Base-by-base conservation (phyloP, 2,888 invertebrate genomes). In the Nebria salina region DNA sequence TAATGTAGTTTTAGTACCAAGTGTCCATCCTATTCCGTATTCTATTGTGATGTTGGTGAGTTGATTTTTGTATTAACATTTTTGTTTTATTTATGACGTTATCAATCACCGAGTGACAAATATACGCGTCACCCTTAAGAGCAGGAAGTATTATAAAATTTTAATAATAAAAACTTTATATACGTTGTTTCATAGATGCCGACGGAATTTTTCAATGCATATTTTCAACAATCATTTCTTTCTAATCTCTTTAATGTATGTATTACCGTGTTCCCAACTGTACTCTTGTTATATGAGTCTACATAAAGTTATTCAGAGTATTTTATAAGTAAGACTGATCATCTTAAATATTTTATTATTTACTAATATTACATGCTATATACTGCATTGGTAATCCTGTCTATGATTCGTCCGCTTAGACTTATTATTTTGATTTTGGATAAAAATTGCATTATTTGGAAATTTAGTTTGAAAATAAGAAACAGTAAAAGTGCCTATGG, bases 81-180 rank as follows among this genome's bases (percentile, higher is more conserved):
- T 43, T 13, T 54, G 34, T 34, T 34, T 34, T 34, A 34, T 54
- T 54, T 54, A 54, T 54, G 54, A 54, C 8, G 54, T 54, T 54
- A 54, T 54, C 54, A 54, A 54, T 54, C 54, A 54, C 54, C 54
- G 54, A 13, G 54, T 54, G 54, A 54, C 54, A 54, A 54, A 54
- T 34, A 34, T 54, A 54, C 54, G 54, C 54, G 54, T 54, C 54
- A 54, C 11, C 13, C 54, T 54, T 54, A 76, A 68, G 20, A 42
- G 68, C 77, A 78, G 77, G 77, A 78, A 78, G 73, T 78, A 78
- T 78, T 78, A 78, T 65, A 78, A 72, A 26, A 20, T 70, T 64
- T 25, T 54, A 54, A 54, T 54, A 72, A 77, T 15, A 72, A 77
- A 77, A 77, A 9, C 26, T 72, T 15, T 26, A 43, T 25, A 41